Conservation (phyloP, 2,797 vertebrate genomes). For the Ispidina picta region DNA sequence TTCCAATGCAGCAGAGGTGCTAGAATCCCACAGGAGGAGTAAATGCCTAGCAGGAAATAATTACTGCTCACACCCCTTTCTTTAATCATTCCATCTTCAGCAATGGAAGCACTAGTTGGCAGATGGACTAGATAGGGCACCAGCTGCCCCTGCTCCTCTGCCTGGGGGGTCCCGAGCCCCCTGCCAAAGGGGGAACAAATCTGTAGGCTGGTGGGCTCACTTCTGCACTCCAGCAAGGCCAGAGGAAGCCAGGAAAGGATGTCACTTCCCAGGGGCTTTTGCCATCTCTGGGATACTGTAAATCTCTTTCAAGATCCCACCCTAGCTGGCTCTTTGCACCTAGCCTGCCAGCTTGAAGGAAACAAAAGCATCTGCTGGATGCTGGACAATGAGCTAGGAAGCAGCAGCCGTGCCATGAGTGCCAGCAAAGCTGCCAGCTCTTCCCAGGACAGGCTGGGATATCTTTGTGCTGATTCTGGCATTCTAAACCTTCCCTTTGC, state of each 20-base stretch:
- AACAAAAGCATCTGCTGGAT: neutral
- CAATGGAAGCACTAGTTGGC: neutral
- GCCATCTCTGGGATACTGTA: constrained; percentile 15
- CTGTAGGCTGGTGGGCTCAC: neutral
- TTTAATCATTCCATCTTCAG: neutral
- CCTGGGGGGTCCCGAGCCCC: neutral
- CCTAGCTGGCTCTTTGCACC: constrained; percentile 14
- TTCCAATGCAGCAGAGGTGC: neutral
- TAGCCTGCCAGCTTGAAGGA: neutral
- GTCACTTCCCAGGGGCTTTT: neutral
- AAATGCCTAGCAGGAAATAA: neutral
- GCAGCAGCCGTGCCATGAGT: neutral
- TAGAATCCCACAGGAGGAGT: neutral
- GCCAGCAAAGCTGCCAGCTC: neutral
- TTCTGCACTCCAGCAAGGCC: accelerated
- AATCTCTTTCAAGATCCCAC: neutral
- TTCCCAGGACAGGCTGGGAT: constrained; percentile 39
- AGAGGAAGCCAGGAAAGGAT: neutral
- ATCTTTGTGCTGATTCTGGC: constrained; percentile 64
- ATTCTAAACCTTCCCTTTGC: constrained; percentile 27
- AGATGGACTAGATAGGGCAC: neutral
- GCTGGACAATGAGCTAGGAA: constrained; percentile 33
- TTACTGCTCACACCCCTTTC: neutral
- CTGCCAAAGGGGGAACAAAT: neutral
- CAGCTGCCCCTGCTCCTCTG: neutral